Evolutionary conservation across 2,888 invertebrate species (phyloP), one percentile per base, ranked within the genome.

Genomic region (Dolomedes plantarius): DNA sequence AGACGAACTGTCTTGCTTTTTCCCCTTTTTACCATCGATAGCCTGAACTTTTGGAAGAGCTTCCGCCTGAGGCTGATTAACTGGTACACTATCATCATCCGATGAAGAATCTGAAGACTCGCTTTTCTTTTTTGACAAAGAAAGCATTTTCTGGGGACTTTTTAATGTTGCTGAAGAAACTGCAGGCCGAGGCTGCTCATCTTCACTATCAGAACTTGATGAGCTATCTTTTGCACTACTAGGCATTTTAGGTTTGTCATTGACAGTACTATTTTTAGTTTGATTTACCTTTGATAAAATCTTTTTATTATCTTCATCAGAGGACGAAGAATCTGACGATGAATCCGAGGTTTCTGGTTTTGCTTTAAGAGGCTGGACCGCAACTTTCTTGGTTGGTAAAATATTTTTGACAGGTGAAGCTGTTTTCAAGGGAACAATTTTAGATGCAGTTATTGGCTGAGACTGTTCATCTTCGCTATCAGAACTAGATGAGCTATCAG

Each of bases 381-480:
- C 9, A 46, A 2, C 2, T 46, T 46, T 9, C 11, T 36, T 36
- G n/a, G 36, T 36, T 7, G 36, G 6, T 36, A 46, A 46, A 46
- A 9, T n/a, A 16, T 16, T 9, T n/a, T 46, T 46, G 11, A 36
- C 36, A 36, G n/a, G n/a, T n/a, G n/a, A n/a, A n/a, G n/a, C n/a
- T n/a, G n/a, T n/a, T n/a, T n/a, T n/a, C n/a, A n/a, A n/a, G n/a
- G n/a, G n/a, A n/a, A n/a, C n/a, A n/a, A n/a, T n/a, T n/a, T n/a
- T n/a, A n/a, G n/a, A n/a, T n/a, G n/a, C n/a, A 36, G 11, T 36
- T 36, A 23, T 23, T 56, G 23, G 23, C 2, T 5, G 65, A n/a
- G n/a, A n/a, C n/a, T n/a, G 65, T 69, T 69, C 69, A 27, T 69
- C 41, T 41, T 69, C 69, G 41, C 41, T 41, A 11, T 41, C 69